A percentile compares a stretch with the other conserved stretches of the same genome.
Conservation (phyloP, 2,113 vertebrate species). For the Oxyura jamaicensis region DNA sequence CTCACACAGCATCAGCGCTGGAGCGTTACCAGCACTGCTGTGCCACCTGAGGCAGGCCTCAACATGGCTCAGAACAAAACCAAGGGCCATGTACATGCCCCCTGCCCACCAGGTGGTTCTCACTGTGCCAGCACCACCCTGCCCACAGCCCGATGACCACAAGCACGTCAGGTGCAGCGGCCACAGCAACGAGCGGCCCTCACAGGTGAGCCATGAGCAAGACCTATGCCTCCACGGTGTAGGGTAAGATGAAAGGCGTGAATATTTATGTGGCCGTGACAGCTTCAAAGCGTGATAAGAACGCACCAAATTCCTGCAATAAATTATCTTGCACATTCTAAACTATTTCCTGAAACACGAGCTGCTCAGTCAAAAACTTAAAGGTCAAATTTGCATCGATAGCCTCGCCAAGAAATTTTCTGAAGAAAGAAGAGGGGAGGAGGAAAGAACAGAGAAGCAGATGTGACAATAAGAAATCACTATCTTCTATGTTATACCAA, state of each 20-base stretch:
- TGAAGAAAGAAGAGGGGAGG: neutral
- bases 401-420: constrained; percentile 43
- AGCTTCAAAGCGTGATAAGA: constrained; percentile 10
- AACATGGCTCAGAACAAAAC: neutral
- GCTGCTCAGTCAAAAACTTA: constrained; percentile 54
- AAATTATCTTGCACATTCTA: constrained; percentile 38
- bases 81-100: neutral
- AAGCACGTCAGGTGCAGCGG: neutral
- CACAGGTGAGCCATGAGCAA: rapidly evolving
- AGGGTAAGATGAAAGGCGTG: neutral
- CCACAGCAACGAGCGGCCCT: rapidly evolving
- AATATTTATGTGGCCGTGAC: neutral
- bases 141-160: neutral
- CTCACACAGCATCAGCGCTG: rapidly evolving
- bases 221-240: neutral
- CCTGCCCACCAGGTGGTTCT: neutral
- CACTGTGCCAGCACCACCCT: neutral
- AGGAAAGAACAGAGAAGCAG: neutral
- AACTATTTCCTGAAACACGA: constrained; percentile 51
- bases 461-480: neutral
- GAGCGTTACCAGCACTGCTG: rapidly evolving
- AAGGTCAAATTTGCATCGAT: constrained; percentile 68
- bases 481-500: neutral
- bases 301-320: constrained; percentile 33
- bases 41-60: neutral